A percentile compares a stretch with the other conserved stretches of the same genome.
phyloP scores from a whole-genome alignment of 1,140 invertebrate genomes.

The Campoletis sonorensis region DNA sequence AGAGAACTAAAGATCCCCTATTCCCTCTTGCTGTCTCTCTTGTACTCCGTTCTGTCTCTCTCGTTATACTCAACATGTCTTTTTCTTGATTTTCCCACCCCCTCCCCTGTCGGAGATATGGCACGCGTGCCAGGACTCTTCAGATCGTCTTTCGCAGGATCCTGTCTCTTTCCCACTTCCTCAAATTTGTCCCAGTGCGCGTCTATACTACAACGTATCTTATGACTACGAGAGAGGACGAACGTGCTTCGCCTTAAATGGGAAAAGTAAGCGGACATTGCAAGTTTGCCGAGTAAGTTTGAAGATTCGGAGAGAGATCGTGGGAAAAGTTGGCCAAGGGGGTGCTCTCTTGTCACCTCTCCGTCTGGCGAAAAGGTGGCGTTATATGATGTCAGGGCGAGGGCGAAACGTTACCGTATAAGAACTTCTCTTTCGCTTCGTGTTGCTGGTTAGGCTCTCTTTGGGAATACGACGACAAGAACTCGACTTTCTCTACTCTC shows the following conservation, averaged over 20 bases:
- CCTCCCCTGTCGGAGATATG: slow-evolving; percentile 1
- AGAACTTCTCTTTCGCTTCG: background rate
- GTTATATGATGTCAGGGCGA: background rate
- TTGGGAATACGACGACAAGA: slow-evolving; percentile 26
- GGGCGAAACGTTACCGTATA: background rate
- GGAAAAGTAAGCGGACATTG: slow-evolving; percentile 54
- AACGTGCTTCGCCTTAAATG: slow-evolving; percentile 54
- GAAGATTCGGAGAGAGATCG: slow-evolving; percentile 43
- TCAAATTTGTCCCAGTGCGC: background rate
- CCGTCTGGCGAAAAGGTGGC: slow-evolving; percentile 31
- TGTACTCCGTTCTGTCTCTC: background rate
- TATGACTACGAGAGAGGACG: slow-evolving; percentile 43
- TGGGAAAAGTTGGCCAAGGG: slow-evolving; percentile 42
- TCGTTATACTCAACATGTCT: background rate
- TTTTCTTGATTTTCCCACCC: background rate
- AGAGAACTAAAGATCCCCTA: background rate
- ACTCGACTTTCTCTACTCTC: slow-evolving; percentile 26
- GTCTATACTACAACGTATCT: slow-evolving; percentile 21
- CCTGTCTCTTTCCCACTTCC: background rate
- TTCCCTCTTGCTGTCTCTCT: background rate
- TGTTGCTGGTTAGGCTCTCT: slow-evolving; percentile 35
- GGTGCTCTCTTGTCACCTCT: slow-evolving; percentile 11
- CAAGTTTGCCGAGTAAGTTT: slow-evolving; percentile 46
- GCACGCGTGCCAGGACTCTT: slow-evolving; percentile 26
- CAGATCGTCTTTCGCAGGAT: background rate